Evolutionary conservation across 2,113 vertebrate genomes (phyloP).

Genomic region (Syrmaticus mikado): DNA sequence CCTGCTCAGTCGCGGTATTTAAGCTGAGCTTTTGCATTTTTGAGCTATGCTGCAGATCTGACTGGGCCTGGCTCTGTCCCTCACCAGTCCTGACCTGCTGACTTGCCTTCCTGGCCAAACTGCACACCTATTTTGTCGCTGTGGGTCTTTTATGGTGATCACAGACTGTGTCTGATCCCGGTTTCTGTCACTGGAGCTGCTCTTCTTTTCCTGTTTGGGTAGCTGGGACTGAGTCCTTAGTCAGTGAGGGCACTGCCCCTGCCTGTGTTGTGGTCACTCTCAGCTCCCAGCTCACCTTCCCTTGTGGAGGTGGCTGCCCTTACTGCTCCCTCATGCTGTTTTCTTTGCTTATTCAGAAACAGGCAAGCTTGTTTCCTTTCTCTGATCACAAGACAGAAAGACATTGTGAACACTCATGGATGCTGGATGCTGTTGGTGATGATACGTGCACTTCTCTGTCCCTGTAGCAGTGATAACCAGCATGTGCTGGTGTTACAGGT

Average conservation of each 20-base stretch:
- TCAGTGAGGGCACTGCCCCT: background rate
- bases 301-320: background rate
- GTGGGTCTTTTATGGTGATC: background rate
- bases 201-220: conserved; percentile 23
- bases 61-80: background rate
- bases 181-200: conserved; percentile 5
- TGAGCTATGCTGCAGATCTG: background rate
- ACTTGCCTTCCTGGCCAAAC: background rate
- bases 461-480: background rate
- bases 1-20: background rate
- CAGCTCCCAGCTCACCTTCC: background rate
- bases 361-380: background rate
- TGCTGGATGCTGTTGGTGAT: background rate
- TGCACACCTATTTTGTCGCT: background rate
- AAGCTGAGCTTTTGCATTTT: background rate
- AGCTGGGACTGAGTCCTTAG: background rate
- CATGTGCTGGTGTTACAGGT: rapidly evolving
- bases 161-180: background rate
- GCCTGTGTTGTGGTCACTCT: conserved; percentile 44
- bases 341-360: background rate
- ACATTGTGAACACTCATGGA: background rate
- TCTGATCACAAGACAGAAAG: background rate
- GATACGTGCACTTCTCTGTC: background rate
- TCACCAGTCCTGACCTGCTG: background rate
- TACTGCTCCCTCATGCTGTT: background rate